Conservation (phyloP, 2,888 invertebrate species). For the Ophion ellenae region DNA sequence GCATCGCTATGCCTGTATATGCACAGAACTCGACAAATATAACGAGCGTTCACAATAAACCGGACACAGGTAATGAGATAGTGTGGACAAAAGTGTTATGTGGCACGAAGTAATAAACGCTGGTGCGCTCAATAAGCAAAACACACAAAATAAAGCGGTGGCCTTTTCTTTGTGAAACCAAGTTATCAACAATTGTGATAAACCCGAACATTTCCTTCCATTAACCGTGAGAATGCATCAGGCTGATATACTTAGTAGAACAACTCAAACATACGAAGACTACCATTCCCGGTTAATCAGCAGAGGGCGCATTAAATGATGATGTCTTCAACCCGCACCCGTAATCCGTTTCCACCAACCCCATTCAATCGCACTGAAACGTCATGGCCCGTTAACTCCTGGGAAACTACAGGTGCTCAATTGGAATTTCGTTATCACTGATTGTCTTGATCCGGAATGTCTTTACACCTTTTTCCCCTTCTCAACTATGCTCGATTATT, state of each 20-base stretch:
- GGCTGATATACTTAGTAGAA: too few species aligned
- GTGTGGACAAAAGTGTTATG: not conserved
- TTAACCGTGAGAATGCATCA: too few species aligned
- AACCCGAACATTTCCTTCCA: too few species aligned
- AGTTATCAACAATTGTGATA: too few species aligned
- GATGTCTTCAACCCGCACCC: too few species aligned
- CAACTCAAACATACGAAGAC: too few species aligned
- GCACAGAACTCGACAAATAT: constrained; percentile 3
- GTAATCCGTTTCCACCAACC: too few species aligned
- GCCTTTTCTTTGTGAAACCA: not conserved
- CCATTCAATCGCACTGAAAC: too few species aligned
- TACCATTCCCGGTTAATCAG: too few species aligned
- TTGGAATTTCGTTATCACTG: constrained; percentile 7
- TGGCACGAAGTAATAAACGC: not conserved
- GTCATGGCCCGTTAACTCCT: too few species aligned
- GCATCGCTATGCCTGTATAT: not conserved
- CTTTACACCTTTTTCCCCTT: not conserved
- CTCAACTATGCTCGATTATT: too few species aligned
- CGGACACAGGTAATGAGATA: constrained; percentile 47
- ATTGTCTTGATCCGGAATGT: not conserved
- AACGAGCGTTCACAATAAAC: constrained; percentile 43
- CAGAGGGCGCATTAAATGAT: too few species aligned
- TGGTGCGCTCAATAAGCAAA: not conserved
- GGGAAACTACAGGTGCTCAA: not conserved
- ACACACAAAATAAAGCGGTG: not conserved